A percentile compares a stretch with the other conserved stretches of the same genome.
Evolutionary conservation across 2,113 vertebrate genomes (phyloP).

Genomic region (Cephalopholis sonnerati): DNA sequence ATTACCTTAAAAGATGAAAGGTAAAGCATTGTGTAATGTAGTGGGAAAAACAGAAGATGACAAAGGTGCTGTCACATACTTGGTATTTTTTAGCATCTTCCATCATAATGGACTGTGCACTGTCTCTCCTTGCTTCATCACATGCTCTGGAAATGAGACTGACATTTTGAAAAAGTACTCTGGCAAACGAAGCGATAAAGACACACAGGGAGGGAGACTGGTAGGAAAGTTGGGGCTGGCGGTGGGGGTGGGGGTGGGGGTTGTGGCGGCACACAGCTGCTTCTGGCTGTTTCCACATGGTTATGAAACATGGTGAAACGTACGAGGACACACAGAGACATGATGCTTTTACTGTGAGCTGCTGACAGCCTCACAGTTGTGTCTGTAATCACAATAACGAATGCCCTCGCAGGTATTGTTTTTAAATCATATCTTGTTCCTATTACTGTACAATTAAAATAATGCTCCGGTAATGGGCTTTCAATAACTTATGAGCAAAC

Average conservation of each 20-base stretch:
- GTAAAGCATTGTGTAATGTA: background rate
- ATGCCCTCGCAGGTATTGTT: slow-evolving; percentile 13
- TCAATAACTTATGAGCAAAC: slow-evolving; percentile 25
- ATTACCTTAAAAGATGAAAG: background rate
- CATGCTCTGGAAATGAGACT: slow-evolving; percentile 22
- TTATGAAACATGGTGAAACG: slow-evolving; percentile 40
- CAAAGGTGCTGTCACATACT: background rate
- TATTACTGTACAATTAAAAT: slow-evolving; percentile 1
- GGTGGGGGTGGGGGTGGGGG: background rate
- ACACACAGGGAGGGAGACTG: slow-evolving; percentile 6
- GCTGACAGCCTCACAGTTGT: slow-evolving; percentile 41
- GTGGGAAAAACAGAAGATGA: background rate
- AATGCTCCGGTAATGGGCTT: background rate
- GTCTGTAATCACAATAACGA: slow-evolving; percentile 30
- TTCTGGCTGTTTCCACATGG: slow-evolving; percentile 42
- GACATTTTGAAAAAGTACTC: slow-evolving; percentile 44
- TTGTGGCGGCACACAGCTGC: slow-evolving; percentile 21
- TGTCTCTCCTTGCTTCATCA: slow-evolving; percentile 8
- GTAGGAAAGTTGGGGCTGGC: slow-evolving; percentile 10
- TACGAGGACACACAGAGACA: slow-evolving; percentile 15
- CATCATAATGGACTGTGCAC: background rate
- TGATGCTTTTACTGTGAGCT: slow-evolving; percentile 12
- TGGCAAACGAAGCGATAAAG: slow-evolving; percentile 16
- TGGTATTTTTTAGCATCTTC: background rate
- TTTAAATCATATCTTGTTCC: background rate